These are phyloP conservation scores for Microctenopoma stevenorrisi DNA, from an alignment of 2,797 vertebrate genomes.

Conservation along the genomic window DNA sequence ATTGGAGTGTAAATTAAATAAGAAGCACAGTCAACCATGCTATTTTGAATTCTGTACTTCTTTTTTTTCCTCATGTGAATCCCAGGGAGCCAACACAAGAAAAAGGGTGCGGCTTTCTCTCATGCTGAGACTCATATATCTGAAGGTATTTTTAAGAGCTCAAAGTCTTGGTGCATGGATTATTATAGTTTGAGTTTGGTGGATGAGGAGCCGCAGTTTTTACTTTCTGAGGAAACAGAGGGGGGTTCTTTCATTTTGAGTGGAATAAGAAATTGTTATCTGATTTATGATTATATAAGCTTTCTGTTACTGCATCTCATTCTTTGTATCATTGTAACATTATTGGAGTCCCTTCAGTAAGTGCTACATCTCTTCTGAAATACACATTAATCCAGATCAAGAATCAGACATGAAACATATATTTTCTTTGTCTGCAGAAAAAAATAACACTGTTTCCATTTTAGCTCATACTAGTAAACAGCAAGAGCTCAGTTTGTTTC, in stretches of 20 bases:
- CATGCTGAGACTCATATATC: slow-evolving; percentile 82
- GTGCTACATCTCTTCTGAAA: slow-evolving; percentile 42
- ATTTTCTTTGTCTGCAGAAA: slow-evolving; percentile 30
- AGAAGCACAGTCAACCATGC: slow-evolving; percentile 47
- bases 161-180: slow-evolving; percentile 74
- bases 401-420: slow-evolving; percentile 31
- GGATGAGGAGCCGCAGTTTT: slow-evolving; percentile 39
- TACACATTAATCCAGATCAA: slow-evolving; percentile 49
- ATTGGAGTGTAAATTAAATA: slow-evolving; percentile 40
- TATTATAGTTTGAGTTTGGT: slow-evolving; percentile 55
- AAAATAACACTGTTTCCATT: slow-evolving; percentile 13
- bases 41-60: slow-evolving; percentile 69
- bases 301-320: slow-evolving; percentile 38
- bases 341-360: slow-evolving; percentile 31
- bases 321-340: slow-evolving; percentile 28
- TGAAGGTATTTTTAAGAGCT: slow-evolving; percentile 81
- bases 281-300: slow-evolving; percentile 44
- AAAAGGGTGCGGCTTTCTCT: slow-evolving; percentile 81
- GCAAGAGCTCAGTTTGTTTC: slow-evolving; percentile 10
- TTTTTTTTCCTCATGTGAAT: slow-evolving; percentile 67
- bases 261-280: slow-evolving; percentile 25
- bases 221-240: slow-evolving; percentile 14
- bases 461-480: slow-evolving; percentile 3
- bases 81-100: slow-evolving; percentile 81
- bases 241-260: slow-evolving; percentile 38